These are phyloP conservation scores for Neogale vison DNA, from an alignment of 2,113 vertebrate genomes.

Conservation along the genomic window DNA sequence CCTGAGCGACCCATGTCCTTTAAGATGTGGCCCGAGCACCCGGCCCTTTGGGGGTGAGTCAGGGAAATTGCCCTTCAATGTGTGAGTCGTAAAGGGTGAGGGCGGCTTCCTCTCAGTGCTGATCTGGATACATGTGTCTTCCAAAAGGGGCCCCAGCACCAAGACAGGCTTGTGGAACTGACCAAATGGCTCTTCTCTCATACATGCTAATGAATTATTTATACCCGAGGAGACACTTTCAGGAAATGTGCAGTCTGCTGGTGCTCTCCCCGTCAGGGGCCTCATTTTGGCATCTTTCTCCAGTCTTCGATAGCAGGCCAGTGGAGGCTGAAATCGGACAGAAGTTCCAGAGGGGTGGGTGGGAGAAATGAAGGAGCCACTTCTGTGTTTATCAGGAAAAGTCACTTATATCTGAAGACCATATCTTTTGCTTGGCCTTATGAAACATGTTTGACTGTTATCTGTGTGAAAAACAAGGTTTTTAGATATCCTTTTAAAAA, in stretches of 20 bases:
- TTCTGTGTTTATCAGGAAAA: conserved; percentile 62
- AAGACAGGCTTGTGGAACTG: too few relatives aligned
- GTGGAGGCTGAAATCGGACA: not conserved
- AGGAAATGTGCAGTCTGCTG: not conserved
- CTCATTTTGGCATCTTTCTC: not conserved
- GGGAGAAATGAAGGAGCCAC: conserved; percentile 8
- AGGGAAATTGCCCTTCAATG: rapidly evolving
- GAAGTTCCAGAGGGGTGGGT: not conserved
- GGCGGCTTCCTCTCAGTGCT: rapidly evolving
- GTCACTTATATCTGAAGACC: conserved; percentile 53
- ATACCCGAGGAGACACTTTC: not conserved
- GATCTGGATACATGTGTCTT: not conserved
- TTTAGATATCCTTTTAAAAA: conserved; percentile 32
- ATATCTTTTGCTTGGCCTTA: conserved; percentile 49
- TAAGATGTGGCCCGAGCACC: not conserved
- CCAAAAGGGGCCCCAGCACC: not conserved
- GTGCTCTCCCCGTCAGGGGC: not conserved
- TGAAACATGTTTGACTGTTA: conserved; percentile 52
- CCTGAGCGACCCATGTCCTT: not conserved
- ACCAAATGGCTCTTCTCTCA: not conserved
- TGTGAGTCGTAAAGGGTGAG: rapidly evolving
- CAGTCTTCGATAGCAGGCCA: not conserved
- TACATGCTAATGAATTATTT: not conserved
- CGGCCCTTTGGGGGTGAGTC: not conserved
- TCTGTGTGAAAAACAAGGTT: conserved; percentile 47